These are phyloP conservation scores for Apamea monoglypha DNA, from an alignment of 2,888 invertebrate genomes.

Conservation along the genomic window DNA sequence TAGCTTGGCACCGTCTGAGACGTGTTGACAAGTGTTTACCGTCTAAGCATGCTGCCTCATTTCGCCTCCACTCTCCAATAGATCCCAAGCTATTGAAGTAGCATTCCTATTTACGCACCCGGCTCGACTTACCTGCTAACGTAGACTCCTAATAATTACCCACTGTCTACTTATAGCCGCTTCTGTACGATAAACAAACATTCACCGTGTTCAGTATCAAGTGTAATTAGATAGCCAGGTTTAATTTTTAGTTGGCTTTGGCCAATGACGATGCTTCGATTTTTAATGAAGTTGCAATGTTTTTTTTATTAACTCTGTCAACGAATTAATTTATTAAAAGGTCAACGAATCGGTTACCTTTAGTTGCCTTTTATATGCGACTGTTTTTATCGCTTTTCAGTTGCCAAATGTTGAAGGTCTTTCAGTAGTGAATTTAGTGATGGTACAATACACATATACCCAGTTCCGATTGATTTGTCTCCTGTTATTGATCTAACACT, in stretches of 20 bases:
- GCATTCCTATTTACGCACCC: constrained; percentile 15
- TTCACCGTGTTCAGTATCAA: constrained; percentile 27
- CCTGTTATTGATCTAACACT: background rate
- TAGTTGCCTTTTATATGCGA: background rate
- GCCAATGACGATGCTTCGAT: constrained; percentile 1
- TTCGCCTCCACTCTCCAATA: background rate
- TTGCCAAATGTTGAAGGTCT: background rate
- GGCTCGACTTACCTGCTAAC: constrained; percentile 55
- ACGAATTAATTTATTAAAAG: constrained; percentile 16
- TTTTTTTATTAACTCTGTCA: constrained; percentile 9
- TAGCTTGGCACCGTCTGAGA: background rate
- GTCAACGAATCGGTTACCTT: constrained; percentile 14
- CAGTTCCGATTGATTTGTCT: background rate
- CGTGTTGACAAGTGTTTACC: background rate
- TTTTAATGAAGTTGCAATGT: constrained; percentile 13
- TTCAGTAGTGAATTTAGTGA: too few relatives aligned
- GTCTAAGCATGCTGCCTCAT: background rate
- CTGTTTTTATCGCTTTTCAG: background rate
- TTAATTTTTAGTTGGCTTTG: constrained; percentile 41
- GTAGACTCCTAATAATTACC: constrained; percentile 57
- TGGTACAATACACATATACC: background rate
- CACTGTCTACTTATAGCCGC: constrained; percentile 44
- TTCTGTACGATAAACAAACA: constrained; percentile 52
- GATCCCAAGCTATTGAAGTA: background rate
- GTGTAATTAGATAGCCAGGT: constrained; percentile 58